A percentile compares a stretch with the other conserved stretches of the same genome.
Evolutionary conservation across 2,797 vertebrate genomes (phyloP).

Genomic region (Zenarchopterus dispar): DNA sequence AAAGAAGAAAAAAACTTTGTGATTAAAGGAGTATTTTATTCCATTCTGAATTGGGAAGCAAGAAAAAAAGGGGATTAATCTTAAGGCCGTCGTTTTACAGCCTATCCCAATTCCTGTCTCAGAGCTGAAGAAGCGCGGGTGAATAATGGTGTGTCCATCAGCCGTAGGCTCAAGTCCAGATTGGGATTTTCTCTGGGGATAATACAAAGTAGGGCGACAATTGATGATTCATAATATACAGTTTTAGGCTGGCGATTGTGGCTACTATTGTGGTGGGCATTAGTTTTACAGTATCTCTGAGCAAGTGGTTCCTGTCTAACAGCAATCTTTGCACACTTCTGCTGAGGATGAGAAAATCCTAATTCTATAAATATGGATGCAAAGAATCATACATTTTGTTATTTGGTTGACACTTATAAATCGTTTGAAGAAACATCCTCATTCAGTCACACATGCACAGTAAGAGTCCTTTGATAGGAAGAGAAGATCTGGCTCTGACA

Average conservation of each 20-base stretch:
- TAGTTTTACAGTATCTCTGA: conserved; percentile 68
- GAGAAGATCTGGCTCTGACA: conserved; percentile 48
- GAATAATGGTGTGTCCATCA: conserved; percentile 87
- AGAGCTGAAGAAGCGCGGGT: conserved; percentile 75
- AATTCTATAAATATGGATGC: conserved; percentile 78
- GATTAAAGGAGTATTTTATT: conserved; percentile 84
- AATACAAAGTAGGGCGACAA: conserved; percentile 85
- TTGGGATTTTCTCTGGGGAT: conserved; percentile 86
- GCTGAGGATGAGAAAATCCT: conserved; percentile 67
- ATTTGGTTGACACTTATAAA: conserved; percentile 63
- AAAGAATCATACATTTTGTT: conserved; percentile 43
- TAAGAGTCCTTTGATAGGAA: conserved; percentile 51
- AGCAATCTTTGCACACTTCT: conserved; percentile 66
- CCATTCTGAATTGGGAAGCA: conserved; percentile 79
- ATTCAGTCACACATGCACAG: conserved; percentile 51
- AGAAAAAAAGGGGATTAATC: conserved; percentile 81
- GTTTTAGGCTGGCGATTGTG: conserved; percentile 79
- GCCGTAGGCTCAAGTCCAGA: conserved; percentile 80
- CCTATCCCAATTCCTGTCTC: conserved; percentile 79
- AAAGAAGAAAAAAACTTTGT: conserved; percentile 75
- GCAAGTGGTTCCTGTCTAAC: conserved; percentile 70
- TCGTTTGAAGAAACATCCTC: conserved; percentile 41
- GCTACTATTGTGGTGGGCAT: conserved; percentile 77
- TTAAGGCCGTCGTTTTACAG: conserved; percentile 84
- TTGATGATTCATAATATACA: conserved; percentile 86